Base-by-base conservation (phyloP, 2,797 vertebrate species). In the Sternotherus odoratus region DNA sequence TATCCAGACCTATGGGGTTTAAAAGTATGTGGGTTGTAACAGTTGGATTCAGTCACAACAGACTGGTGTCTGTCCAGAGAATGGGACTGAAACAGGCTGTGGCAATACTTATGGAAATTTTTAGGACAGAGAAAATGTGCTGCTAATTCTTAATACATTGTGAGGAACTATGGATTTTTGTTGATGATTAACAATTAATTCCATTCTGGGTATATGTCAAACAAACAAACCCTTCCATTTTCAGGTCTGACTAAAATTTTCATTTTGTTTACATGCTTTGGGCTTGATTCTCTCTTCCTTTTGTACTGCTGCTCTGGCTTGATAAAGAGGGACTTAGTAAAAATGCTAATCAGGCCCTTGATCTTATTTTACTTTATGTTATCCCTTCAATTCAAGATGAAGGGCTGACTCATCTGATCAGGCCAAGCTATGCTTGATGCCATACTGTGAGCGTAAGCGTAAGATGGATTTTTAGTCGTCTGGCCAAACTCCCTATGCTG, bases 101-200 rank as follows among this genome's bases (percentile, higher is more conserved):
- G 43, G 26, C 43, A 46, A 74, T 74, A 74, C 43, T 12, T 15
- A 28, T 8, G 72, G 39, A 74, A 28, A 74, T 46, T 26, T 46
- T 74, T 2, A 33, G 63, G 80, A 36, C 6, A 7, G 51, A 39
- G 1, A 0, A 39, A 6, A 28, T n/a, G 4, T 28, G 7, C 12
- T 82, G 12, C 23, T 85, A 75, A 49, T 10, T 91, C 39, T 85
- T n/a, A n/a, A n/a, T n/a, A n/a, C n/a, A n/a, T 72, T 2, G 36
- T 36, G 36, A 89, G 48, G 50, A 86, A 77, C 2, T 81, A 53
- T 12, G 77, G 36, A 79, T 84, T 87, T 51, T 43, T 91, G 60
- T 66, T 66, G 17, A 63, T 63, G 28, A 60, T 66, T 36, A 66
- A 66, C 0, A 0, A 9, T 79, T 23, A n/a, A n/a, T n/a, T n/a